phyloP scores from a whole-genome alignment of 2,888 invertebrate species.

The Augochlorella aurata region DNA sequence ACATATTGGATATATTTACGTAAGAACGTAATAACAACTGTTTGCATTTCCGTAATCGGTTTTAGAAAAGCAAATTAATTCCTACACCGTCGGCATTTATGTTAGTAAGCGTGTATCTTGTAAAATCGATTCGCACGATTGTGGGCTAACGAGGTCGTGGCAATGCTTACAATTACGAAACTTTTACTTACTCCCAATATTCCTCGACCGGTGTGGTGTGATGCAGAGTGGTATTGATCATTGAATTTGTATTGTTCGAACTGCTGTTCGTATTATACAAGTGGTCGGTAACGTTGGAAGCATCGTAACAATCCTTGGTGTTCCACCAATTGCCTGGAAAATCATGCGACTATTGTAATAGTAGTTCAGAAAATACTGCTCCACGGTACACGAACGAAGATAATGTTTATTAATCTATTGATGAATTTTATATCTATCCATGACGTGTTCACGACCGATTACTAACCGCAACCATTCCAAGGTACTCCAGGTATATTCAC shows the following conservation, averaged over 20 bases:
- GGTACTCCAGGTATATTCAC: conserved; percentile 84
- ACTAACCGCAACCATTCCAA: conserved; percentile 86
- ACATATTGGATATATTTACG: too few relatives aligned
- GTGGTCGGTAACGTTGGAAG: conserved; percentile 27
- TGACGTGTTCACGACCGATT: not conserved
- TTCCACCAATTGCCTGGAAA: conserved; percentile 86
- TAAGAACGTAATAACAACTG: too few relatives aligned
- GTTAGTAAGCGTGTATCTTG: not conserved
- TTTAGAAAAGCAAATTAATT: not conserved
- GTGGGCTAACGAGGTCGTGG: not conserved
- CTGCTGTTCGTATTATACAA: conserved; percentile 12
- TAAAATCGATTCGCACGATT: not conserved
- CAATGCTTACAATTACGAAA: not conserved
- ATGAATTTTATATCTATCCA: not conserved
- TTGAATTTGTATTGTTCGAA: conserved; percentile 31
- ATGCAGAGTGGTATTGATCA: conserved; percentile 59
- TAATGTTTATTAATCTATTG: not conserved
- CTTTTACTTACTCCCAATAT: conserved; percentile 84
- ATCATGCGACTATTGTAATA: not conserved
- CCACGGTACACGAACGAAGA: not conserved
- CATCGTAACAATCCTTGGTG: conserved; percentile 83
- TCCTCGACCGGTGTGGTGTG: conserved; percentile 84
- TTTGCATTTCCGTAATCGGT: too few relatives aligned
- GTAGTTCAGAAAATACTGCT: too few relatives aligned
- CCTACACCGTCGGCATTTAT: not conserved